A percentile compares a stretch with the other conserved stretches of the same genome.
phyloP scores from a whole-genome alignment of 2,797 vertebrate genomes.

The Myiotriccus ornatus region DNA sequence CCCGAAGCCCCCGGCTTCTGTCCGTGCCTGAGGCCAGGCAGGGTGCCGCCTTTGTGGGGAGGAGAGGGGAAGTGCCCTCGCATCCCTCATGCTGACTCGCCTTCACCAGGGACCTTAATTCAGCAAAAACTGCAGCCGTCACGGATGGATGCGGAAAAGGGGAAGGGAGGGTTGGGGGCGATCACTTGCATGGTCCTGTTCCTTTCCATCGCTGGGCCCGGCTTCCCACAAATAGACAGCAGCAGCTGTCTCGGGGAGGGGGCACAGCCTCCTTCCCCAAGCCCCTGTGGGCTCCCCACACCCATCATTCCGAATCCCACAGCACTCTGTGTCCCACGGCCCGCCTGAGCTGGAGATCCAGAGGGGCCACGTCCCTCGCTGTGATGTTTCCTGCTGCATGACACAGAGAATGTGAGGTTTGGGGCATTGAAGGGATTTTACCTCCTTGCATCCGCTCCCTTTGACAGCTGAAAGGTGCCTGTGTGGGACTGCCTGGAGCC shows the following conservation, averaged over 20 bases:
- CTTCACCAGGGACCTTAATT: neutral
- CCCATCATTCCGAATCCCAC: rapidly evolving
- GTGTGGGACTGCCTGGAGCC: neutral
- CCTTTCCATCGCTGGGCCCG: rapidly evolving
- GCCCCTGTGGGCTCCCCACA: neutral
- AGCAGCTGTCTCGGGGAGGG: neutral
- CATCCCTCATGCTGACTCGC: neutral
- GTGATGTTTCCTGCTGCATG: neutral
- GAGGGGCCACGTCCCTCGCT: neutral
- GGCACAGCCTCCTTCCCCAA: neutral
- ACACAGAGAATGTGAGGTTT: neutral
- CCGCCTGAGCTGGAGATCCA: rapidly evolving
- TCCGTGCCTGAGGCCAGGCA: neutral
- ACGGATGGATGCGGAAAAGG: neutral
- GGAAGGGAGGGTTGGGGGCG: neutral
- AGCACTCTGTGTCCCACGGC: rapidly evolving
- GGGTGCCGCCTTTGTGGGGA: neutral
- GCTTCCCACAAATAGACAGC: neutral
- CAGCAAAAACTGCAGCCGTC: neutral
- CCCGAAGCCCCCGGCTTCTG: neutral
- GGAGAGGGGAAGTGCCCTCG: neutral
- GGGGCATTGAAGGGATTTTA: neutral
- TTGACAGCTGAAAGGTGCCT: slow-evolving; percentile 5
- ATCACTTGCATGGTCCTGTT: rapidly evolving
- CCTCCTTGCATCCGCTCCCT: neutral